These are phyloP conservation scores for Enteromius viviparus DNA, from an alignment of 2,797 vertebrate genomes.

Conservation along the genomic window DNA sequence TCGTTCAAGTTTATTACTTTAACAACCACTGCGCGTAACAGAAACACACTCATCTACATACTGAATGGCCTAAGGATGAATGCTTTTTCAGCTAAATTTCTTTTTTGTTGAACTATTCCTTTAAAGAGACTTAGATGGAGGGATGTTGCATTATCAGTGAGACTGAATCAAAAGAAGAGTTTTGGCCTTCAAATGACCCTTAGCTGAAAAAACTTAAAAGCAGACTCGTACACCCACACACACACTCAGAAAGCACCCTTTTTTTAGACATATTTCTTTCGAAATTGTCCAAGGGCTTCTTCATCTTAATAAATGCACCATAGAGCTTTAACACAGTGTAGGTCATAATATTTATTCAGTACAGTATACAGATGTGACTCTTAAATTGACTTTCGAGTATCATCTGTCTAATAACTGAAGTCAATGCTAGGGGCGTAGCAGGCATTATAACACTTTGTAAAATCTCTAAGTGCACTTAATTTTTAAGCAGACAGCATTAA, in stretches of 20 bases:
- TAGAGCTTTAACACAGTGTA: conserved; percentile 7
- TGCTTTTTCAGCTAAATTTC: not conserved
- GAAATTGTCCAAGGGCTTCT: conserved; percentile 23
- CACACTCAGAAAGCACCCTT: conserved; percentile 30
- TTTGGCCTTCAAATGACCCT: conserved; percentile 40
- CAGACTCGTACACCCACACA: conserved; percentile 23
- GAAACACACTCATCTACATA: not conserved
- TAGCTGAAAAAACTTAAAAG: conserved; percentile 34
- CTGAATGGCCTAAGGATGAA: not conserved
- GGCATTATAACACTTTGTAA: not conserved
- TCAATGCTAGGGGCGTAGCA: not conserved
- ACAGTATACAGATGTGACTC: not conserved
- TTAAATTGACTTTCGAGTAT: conserved; percentile 24
- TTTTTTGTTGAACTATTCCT: not conserved
- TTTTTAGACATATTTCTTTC: conserved; percentile 5
- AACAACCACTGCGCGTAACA: too few species aligned
- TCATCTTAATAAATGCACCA: not conserved
- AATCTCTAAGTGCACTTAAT: conserved; percentile 23
- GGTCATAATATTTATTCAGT: conserved; percentile 18
- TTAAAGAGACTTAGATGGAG: conserved; percentile 1
- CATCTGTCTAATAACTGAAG: not conserved
- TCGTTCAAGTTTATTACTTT: too few species aligned
- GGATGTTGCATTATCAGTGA: conserved; percentile 45
- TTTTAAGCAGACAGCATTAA: not conserved
- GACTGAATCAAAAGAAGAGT: conserved; percentile 47